Conservation (phyloP, 2,888 invertebrate genomes). For the Lochmaea crataegi region DNA sequence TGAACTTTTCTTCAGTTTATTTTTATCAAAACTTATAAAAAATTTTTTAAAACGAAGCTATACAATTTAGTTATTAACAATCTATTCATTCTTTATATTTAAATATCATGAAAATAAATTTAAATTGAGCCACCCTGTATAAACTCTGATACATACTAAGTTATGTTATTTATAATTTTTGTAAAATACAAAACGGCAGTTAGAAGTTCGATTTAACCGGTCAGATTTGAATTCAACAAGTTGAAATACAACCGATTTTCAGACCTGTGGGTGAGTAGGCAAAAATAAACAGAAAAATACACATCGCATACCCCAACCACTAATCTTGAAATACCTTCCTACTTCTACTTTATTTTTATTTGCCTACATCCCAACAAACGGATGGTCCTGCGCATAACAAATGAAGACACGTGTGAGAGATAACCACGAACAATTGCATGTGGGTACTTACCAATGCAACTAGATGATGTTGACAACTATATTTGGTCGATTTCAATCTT, state of each 20-base stretch:
- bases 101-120: too few relatives aligned
- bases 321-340: conserved; percentile 12
- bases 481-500: conserved; percentile 61
- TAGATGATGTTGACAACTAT: conserved; percentile 59
- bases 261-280: conserved; percentile 13
- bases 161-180: too few relatives aligned
- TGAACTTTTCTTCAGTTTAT: too few relatives aligned
- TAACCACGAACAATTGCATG: conserved; percentile 55
- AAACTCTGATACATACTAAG: too few relatives aligned
- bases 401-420: conserved; percentile 57
- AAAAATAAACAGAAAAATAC: conserved; percentile 13
- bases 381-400: conserved; percentile 55
- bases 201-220: neutral
- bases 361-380: conserved; percentile 54
- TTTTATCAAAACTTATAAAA: too few relatives aligned
- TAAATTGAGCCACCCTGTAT: too few relatives aligned
- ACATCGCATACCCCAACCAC: neutral
- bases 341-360: conserved; percentile 37
- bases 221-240: conserved; percentile 12
- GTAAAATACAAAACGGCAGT: too few relatives aligned
- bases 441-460: conserved; percentile 60
- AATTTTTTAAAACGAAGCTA: too few relatives aligned
- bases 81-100: too few relatives aligned
- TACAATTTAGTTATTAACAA: too few relatives aligned
- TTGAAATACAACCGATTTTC: conserved; percentile 6